These are phyloP conservation scores for Hypotaenidia philippensis DNA, from an alignment of 2,797 vertebrate species.

Conservation along the genomic window DNA sequence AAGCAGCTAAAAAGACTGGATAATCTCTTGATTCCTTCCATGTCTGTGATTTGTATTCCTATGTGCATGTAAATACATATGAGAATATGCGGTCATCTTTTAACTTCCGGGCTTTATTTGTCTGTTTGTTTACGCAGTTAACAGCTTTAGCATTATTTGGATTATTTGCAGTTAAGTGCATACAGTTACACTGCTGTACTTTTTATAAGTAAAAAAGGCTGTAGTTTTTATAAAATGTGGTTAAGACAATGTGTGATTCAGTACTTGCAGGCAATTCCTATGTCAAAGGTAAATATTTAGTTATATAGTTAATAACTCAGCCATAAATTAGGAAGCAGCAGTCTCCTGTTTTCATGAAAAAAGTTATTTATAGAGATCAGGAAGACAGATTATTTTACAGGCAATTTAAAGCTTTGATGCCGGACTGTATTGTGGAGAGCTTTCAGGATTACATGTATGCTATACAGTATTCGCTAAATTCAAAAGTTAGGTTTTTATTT, in stretches of 20 bases:
- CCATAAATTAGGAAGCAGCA: neutral
- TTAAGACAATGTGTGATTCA: neutral
- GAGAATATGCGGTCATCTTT: neutral
- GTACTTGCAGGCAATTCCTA: neutral
- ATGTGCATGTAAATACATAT: neutral
- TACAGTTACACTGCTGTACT: neutral
- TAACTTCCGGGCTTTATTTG: neutral
- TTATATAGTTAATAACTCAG: neutral
- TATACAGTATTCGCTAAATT: neutral
- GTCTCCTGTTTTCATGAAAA: neutral
- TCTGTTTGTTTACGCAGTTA: neutral
- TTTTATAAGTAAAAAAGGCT: neutral
- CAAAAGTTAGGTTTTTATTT: conserved; percentile 9
- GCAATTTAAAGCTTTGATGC: neutral
- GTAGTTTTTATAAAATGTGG: neutral
- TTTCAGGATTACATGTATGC: neutral
- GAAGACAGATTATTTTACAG: neutral
- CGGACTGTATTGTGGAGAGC: neutral
- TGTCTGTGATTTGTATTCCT: neutral
- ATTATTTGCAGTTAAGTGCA: neutral
- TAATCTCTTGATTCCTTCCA: neutral
- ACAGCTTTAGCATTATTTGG: neutral
- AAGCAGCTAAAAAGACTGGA: neutral
- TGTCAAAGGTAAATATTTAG: neutral
- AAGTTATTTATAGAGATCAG: neutral